Conservation (phyloP, 2,113 vertebrate species). For the Percopsis transmontana region DNA sequence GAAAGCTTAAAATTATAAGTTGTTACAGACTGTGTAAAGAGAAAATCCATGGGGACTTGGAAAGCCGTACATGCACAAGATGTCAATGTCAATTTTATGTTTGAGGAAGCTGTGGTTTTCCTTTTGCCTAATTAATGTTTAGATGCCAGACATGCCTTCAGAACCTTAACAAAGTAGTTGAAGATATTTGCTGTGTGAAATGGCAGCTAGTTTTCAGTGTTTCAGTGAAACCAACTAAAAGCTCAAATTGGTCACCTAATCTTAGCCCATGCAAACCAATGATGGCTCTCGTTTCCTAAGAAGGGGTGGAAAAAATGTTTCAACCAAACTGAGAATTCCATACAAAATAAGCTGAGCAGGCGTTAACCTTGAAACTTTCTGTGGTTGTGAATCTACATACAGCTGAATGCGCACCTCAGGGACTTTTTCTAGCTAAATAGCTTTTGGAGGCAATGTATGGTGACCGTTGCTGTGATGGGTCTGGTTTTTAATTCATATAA, state of each 20-base stretch:
- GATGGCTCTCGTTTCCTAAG: constrained; percentile 67
- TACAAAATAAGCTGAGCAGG: constrained; percentile 48
- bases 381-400: constrained; percentile 69
- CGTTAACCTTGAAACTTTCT: constrained; percentile 63
- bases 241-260: constrained; percentile 35
- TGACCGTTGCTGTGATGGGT: constrained; percentile 75
- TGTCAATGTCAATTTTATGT: constrained; percentile 55
- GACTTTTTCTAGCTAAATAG: constrained; percentile 76
- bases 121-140: constrained; percentile 63
- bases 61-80: constrained; percentile 65
- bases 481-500: constrained; percentile 54
- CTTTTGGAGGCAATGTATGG: constrained; percentile 77
- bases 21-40: constrained; percentile 46
- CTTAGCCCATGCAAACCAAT: constrained; percentile 45
- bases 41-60: constrained; percentile 30
- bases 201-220: constrained; percentile 72
- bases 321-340: constrained; percentile 68
- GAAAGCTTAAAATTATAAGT: constrained; percentile 80
- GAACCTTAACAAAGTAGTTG: constrained; percentile 72
- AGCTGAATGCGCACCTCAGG: constrained; percentile 82
- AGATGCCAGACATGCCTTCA: constrained; percentile 75
- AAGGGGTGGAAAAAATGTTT: constrained; percentile 59
- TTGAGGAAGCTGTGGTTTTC: constrained; percentile 73
- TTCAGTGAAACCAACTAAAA: constrained; percentile 15
- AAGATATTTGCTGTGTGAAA: constrained; percentile 66